Conservation (phyloP, 2,888 invertebrate genomes). For the Yponomeuta evonymella region DNA sequence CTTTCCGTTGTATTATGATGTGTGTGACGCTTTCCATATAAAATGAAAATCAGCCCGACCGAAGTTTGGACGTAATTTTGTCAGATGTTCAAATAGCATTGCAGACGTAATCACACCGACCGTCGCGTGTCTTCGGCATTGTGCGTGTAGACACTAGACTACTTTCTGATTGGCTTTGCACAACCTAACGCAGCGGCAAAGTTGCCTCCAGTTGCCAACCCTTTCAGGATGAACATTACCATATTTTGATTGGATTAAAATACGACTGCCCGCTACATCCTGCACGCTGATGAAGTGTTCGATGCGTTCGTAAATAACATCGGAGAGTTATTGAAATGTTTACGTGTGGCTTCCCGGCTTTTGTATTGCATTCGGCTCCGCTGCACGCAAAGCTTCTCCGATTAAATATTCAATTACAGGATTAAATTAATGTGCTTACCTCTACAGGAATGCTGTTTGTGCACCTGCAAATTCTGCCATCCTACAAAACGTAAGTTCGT, state of each 20-base stretch:
- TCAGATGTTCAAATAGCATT: too few relatives aligned
- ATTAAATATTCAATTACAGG: conserved; percentile 2
- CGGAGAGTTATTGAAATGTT: conserved; percentile 40
- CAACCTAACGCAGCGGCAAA: too few relatives aligned
- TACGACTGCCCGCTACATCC: conserved; percentile 54
- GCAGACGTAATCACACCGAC: too few relatives aligned
- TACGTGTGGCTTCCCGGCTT: conserved; percentile 21
- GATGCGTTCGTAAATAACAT: conserved; percentile 46
- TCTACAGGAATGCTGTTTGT: background rate
- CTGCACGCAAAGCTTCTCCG: background rate
- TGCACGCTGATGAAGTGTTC: conserved; percentile 59
- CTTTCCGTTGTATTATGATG: too few relatives aligned
- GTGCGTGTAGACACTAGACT: too few relatives aligned
- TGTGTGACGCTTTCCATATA: too few relatives aligned
- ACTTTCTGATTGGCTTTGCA: too few relatives aligned
- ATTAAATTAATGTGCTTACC: too few relatives aligned
- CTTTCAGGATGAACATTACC: conserved; percentile 51
- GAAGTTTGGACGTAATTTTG: too few relatives aligned
- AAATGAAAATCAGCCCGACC: too few relatives aligned
- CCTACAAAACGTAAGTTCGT: too few relatives aligned
- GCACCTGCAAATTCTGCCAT: background rate
- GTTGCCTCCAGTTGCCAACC: conserved; percentile 9
- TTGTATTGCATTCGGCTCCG: background rate
- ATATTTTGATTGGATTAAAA: conserved; percentile 69
- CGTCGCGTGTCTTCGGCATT: too few relatives aligned